Percentiles rank a stretch among this genome's conserved stretches.
phyloP scores from a whole-genome alignment of 2,797 vertebrate species.

The Premnoplex brunnescens region DNA sequence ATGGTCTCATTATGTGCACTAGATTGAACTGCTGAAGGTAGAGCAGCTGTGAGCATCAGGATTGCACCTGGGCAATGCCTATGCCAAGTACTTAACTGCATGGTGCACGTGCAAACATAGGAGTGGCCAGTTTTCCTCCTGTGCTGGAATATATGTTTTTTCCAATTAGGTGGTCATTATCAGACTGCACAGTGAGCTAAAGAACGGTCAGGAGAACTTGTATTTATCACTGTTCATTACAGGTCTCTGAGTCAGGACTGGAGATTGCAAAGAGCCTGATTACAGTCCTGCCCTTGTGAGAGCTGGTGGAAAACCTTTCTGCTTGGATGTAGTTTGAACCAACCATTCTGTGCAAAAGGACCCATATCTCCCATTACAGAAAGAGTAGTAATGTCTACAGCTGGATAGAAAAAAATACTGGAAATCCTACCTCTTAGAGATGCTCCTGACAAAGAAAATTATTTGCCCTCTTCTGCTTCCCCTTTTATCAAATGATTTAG shows the following conservation, averaged over 20 bases:
- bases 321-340: neutral
- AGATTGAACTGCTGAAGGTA: neutral
- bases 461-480: neutral
- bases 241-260: neutral
- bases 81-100: neutral
- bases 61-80: neutral
- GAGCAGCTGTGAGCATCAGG: neutral
- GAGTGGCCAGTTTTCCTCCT: neutral
- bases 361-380: neutral
- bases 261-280: neutral
- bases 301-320: neutral
- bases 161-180: neutral
- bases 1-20: fast-evolving
- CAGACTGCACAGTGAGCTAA: neutral
- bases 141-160: neutral
- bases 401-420: neutral
- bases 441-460: neutral
- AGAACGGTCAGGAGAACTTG: neutral
- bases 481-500: neutral
- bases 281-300: neutral
- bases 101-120: neutral
- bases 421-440: neutral
- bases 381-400: neutral
- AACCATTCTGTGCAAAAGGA: neutral
- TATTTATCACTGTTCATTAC: neutral